Evolutionary conservation across 2,113 vertebrate species (phyloP), one percentile per base, ranked within the genome.

Genomic region (Tetrax tetrax): DNA sequence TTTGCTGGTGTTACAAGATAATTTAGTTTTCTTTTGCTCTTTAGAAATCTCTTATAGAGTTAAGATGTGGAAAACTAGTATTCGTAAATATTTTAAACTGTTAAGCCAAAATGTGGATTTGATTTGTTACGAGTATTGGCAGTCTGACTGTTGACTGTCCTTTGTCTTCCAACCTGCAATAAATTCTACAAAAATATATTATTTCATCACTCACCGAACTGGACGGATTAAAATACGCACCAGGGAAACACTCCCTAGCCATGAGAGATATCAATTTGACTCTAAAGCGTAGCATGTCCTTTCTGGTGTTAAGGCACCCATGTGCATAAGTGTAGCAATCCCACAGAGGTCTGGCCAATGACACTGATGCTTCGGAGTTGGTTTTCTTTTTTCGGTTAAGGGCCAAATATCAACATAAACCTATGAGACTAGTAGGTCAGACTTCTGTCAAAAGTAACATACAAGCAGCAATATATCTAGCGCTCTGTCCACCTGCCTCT

Each of bases 51-150:
- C 85, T 93, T 69, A 35, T 2, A 64, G 69, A 69, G 33, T 71
- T 93, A 86, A 76, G 48, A 94, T 25, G 33, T 9, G 6, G 76
- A 93, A 91, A 95, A 89, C 43, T 70, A 63, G n/a, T 89, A 72
- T 89, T 84, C 37, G 1, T 92, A 87, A 93, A 85, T 83, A 90
- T 56, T 96, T 90, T 51, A 12, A 89, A 80, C 69, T 7, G 9
- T 68, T 92, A 63, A 76, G 84, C 72, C 95, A 95, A 87, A 96
- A 95, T 66, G 57, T 95, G 92, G 86, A 72, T 96, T 84, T 93
- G 61, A 92, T 97, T 95, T 95, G 59, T 78, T 95, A 66, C 0
- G 1, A 94, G 35, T 79, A 48, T 85, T 94, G 91, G 91, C 87
- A 94, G 72, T 43, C 93, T 77, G 48, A 90, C 48, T 85, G 43